Evolutionary conservation across 2,888 invertebrate genomes (phyloP).

Genomic region (Bellardia pandia): DNA sequence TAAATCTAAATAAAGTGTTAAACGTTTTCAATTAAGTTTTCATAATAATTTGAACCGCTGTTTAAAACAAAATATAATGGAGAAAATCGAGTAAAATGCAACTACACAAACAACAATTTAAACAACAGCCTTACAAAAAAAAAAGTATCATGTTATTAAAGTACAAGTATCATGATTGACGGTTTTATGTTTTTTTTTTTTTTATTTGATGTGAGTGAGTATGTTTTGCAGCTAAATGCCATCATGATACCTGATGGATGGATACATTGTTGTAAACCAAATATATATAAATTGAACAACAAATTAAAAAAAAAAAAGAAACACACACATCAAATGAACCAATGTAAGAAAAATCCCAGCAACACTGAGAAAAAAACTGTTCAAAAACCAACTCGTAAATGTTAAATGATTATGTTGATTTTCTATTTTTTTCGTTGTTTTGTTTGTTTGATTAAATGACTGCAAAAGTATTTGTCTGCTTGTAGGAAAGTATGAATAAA

Average conservation of each 20-base stretch:
- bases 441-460: constrained; percentile 35
- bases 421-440: neutral
- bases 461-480: constrained; percentile 25
- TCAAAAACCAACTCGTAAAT: constrained; percentile 11
- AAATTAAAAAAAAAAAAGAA: constrained; percentile 10
- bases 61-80: neutral
- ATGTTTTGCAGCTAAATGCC: constrained; percentile 29
- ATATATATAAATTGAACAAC: constrained; percentile 31
- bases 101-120: neutral
- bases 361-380: constrained; percentile 8
- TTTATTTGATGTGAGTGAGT: neutral
- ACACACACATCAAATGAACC: neutral
- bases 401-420: neutral
- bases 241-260: constrained; percentile 60
- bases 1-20: constrained; percentile 61
- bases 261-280: constrained; percentile 16
- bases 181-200: constrained; percentile 41
- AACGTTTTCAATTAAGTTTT: constrained; percentile 63
- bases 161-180: constrained; percentile 58
- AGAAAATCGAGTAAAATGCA: neutral
- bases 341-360: neutral
- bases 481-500: constrained; percentile 4
- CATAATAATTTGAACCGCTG: constrained; percentile 44
- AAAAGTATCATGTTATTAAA: constrained; percentile 19
- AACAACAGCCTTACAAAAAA: neutral